Evolutionary conservation across 92 coral and sea anemone species (phyloP).

Genomic region (Epizoanthus scotinus): DNA sequence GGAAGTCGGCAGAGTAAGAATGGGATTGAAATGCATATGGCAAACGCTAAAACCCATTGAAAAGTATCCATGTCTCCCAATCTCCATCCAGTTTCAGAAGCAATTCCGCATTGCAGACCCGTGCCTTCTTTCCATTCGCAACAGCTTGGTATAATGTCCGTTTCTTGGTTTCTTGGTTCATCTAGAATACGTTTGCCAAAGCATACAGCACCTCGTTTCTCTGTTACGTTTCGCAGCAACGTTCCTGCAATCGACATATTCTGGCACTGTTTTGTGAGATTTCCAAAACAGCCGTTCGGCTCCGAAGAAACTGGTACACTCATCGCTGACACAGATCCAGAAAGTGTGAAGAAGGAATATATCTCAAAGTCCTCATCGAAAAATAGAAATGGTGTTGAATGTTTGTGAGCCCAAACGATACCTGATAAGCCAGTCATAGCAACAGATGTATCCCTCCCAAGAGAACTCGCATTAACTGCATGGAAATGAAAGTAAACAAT

Average conservation of each 20-base stretch:
- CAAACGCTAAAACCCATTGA: too few relatives aligned
- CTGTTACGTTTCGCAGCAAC: constrained; percentile 1
- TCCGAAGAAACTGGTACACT: not conserved
- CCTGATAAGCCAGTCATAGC: not conserved
- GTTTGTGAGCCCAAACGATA: not conserved
- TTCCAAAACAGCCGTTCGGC: not conserved
- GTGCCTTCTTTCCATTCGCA: not conserved
- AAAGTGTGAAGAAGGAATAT: constrained; percentile 1
- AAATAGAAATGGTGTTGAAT: not conserved
- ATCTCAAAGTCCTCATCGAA: not conserved
- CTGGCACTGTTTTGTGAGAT: not conserved
- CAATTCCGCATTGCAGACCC: not conserved
- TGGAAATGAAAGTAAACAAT: not conserved
- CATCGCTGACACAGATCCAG: not conserved
- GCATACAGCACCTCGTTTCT: not conserved
- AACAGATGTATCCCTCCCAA: too few relatives aligned
- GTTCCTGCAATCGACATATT: not conserved
- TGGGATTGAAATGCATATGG: not conserved
- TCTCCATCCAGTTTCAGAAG: not conserved
- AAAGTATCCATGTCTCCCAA: too few relatives aligned
- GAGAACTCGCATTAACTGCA: not conserved
- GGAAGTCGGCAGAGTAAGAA: not conserved
- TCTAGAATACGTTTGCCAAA: not conserved
- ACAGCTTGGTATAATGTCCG: not conserved
- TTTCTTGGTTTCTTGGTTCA: not conserved